These are phyloP conservation scores for Bolinopsis microptera DNA, from an alignment of 37 sponge, comb jelly and placozoan species.

Conservation along the genomic window DNA sequence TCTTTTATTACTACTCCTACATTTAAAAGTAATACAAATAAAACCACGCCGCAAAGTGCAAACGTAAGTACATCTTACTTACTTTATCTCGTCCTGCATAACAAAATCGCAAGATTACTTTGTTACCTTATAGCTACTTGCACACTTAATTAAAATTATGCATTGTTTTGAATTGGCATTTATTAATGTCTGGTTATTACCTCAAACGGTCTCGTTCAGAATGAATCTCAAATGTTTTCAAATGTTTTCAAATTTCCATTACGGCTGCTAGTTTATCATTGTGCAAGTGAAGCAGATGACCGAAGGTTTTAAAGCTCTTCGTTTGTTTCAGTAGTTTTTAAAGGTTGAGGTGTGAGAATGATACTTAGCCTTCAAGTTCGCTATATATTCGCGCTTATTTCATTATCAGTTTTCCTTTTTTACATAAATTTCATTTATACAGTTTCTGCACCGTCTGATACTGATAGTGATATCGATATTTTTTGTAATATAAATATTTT, in stretches of 20 bases:
- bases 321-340: not conserved
- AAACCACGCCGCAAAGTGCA: not conserved
- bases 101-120: not conserved
- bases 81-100: not conserved
- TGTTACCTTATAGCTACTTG: not conserved
- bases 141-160: not conserved
- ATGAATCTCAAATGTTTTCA: not conserved
- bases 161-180: not conserved
- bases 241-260: not conserved
- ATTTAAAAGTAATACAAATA: not conserved
- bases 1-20: too few relatives aligned
- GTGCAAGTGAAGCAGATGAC: too few relatives aligned
- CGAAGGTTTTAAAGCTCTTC: too few relatives aligned
- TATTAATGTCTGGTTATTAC: not conserved
- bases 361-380: too few relatives aligned
- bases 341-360: too few relatives aligned
- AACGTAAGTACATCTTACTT: not conserved
- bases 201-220: too few relatives aligned
- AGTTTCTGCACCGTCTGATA: too few relatives aligned
- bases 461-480: too few relatives aligned
- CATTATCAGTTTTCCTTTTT: too few relatives aligned
- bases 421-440: too few relatives aligned
- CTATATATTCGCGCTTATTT: too few relatives aligned
- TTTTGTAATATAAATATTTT: too few relatives aligned
- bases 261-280: not conserved